Evolutionary conservation across 2,888 invertebrate species (phyloP), one percentile per base, ranked within the genome.

Genomic region (Ariolimax columbianus): DNA sequence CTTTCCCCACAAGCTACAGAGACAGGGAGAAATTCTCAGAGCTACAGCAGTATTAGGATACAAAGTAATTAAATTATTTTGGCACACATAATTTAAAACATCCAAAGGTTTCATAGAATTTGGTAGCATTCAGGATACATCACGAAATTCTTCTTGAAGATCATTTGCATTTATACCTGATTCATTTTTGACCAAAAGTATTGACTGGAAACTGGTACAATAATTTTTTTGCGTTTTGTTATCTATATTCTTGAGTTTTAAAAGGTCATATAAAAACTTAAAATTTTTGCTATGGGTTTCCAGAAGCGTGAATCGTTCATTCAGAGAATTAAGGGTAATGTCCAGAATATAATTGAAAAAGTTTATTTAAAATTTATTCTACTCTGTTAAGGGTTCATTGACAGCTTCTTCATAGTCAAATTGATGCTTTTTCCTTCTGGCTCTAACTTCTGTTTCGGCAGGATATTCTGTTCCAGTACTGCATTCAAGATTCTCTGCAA

Each of bases 401-500:
- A 66, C 30, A 66, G 6, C 66, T 66, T 66, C 66, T 66, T 66
- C 66, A 66, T 66, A 0, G 30, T 66, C 66, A 30, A 66, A 66
- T 26, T 66, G 66, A 66, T 30, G 30, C 66, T 66, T 66, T 66
- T 66, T 66, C n/a, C 66, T 66, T 66, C 33, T 30, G 30, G 63
- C 26, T 66, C 66, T 9, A 66, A 66, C 30, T 66, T 66, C n/a
- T 7, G 17, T 66, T 55, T 55, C 55, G 17, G 55, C 55, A 55
- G 6, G 55, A 55, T 47, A 55, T 14, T 55, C 7, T 55, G n/a
- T n/a, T n/a, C n/a, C n/a, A n/a, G 55, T 55, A 66, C 66, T 66
- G 66, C 66, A 66, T 66, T 66, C 30, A 66, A 66, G n/a, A 30
- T n/a, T 79, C 79, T 79, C 36, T 77, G 33, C 47, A 36, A 51